Evolutionary conservation across 2,888 invertebrate genomes (phyloP).

Genomic region (Nineta flava): DNA sequence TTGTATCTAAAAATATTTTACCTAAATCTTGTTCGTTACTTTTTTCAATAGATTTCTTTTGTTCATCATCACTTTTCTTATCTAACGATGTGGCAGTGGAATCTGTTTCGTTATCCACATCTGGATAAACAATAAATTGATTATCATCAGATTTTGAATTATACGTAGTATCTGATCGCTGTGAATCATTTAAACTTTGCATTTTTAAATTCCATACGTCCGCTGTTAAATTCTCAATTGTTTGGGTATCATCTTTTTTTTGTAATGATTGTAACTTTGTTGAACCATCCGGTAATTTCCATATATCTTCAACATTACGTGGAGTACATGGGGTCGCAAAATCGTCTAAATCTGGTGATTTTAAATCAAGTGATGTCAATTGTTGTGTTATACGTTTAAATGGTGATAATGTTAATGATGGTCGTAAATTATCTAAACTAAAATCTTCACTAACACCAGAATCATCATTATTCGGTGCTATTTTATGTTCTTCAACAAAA

Average conservation of each 20-base stretch:
- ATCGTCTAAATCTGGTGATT: constrained; percentile 56
- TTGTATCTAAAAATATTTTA: constrained; percentile 33
- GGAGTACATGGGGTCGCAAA: constrained; percentile 51
- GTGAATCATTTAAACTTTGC: constrained; percentile 13
- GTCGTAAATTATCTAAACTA: constrained; percentile 20
- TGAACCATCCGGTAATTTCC: constrained; percentile 30
- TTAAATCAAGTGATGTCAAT: constrained; percentile 49
- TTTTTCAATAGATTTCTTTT: constrained; percentile 6
- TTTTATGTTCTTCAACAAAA: constrained; percentile 64
- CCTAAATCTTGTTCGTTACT: constrained; percentile 18
- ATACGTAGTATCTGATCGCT: neutral
- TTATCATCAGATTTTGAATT: constrained; percentile 24
- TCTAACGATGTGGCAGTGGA: constrained; percentile 4
- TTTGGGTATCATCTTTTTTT: constrained; percentile 14
- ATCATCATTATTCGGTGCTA: constrained; percentile 25
- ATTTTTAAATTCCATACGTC: constrained; percentile 12
- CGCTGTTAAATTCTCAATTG: constrained; percentile 1
- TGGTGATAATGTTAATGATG: constrained; percentile 37
- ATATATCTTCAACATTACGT: constrained; percentile 43
- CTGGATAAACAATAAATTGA: constrained; percentile 40
- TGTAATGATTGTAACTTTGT: constrained; percentile 17
- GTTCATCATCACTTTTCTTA: constrained; percentile 7
- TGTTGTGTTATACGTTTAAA: constrained; percentile 66
- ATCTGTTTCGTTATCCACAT: constrained; percentile 29
- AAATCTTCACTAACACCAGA: constrained; percentile 18